These are phyloP conservation scores for Margarornis squamiger DNA, from an alignment of 2,797 vertebrate species.

Conservation along the genomic window DNA sequence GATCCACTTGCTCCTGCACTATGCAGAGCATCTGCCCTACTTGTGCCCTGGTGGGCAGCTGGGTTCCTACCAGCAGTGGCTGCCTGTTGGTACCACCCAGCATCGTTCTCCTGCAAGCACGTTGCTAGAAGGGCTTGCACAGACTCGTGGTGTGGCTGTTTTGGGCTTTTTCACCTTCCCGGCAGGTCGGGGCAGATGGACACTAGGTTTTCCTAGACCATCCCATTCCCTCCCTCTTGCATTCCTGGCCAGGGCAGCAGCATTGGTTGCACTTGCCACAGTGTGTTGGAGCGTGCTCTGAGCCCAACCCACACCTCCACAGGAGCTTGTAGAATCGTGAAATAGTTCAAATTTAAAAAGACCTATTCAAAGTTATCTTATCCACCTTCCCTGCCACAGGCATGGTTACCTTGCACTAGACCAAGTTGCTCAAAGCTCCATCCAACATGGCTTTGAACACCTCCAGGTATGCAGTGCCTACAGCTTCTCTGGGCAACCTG, in stretches of 20 bases:
- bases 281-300: neutral
- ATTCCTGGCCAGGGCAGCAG: neutral
- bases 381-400: neutral
- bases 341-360: neutral
- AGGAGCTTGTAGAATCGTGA: neutral
- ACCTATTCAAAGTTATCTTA: neutral
- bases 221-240: neutral
- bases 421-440: neutral
- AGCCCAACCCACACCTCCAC: neutral
- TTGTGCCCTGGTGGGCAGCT: neutral
- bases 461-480: neutral
- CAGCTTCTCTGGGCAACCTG: neutral
- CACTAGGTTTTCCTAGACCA: neutral
- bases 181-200: neutral
- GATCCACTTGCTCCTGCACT: neutral
- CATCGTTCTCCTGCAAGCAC: neutral
- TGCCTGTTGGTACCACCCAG: neutral
- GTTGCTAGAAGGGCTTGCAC: fast-evolving
- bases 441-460: neutral
- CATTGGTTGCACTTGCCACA: fast-evolving
- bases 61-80: neutral
- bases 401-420: neutral
- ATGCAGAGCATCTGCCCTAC: neutral
- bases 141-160: neutral
- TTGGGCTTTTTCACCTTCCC: neutral